A percentile compares a stretch with the other conserved stretches of the same genome.
Evolutionary conservation across 2,797 vertebrate genomes (phyloP).

Genomic region (Gymnoscopelus microlampas): DNA sequence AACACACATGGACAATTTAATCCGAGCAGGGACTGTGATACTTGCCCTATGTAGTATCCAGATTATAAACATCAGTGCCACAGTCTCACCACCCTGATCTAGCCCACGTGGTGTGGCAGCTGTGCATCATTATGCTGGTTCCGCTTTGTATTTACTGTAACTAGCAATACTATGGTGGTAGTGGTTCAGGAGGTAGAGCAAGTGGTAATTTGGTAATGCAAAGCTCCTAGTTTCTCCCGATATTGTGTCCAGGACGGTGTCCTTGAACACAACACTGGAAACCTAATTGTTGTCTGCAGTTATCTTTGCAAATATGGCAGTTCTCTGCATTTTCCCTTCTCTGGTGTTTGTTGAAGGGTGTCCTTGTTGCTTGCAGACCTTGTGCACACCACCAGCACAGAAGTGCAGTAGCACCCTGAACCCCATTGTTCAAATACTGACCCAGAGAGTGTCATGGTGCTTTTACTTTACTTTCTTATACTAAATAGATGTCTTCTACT

Average conservation of each 20-base stretch:
- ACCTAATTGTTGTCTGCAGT: too few relatives aligned
- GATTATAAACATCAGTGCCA: slow-evolving; percentile 62
- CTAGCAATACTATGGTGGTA: too few relatives aligned
- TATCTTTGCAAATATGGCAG: background rate
- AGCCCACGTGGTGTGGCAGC: slow-evolving; percentile 57
- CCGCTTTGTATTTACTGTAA: too few relatives aligned
- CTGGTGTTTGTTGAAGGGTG: background rate
- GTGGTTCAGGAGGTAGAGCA: too few relatives aligned
- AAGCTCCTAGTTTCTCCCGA: too few relatives aligned
- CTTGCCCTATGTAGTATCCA: slow-evolving; percentile 51
- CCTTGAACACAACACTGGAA: too few relatives aligned
- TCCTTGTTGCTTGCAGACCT: background rate
- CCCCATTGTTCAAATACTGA: background rate
- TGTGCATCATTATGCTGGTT: slow-evolving; percentile 61
- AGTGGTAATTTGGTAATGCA: too few relatives aligned
- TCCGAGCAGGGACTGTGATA: slow-evolving; percentile 55
- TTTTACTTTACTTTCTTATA: slow-evolving; percentile 22
- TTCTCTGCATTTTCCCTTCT: background rate
- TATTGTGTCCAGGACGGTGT: too few relatives aligned
- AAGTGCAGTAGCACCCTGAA: background rate
- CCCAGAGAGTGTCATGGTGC: background rate
- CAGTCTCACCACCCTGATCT: slow-evolving; percentile 6
- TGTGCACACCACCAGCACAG: background rate
- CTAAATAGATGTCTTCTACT: slow-evolving; percentile 15
- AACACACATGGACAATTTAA: slow-evolving; percentile 62